These are phyloP conservation scores for Diglossa brunneiventris DNA, from an alignment of 2,113 vertebrate species.

Conservation along the genomic window DNA sequence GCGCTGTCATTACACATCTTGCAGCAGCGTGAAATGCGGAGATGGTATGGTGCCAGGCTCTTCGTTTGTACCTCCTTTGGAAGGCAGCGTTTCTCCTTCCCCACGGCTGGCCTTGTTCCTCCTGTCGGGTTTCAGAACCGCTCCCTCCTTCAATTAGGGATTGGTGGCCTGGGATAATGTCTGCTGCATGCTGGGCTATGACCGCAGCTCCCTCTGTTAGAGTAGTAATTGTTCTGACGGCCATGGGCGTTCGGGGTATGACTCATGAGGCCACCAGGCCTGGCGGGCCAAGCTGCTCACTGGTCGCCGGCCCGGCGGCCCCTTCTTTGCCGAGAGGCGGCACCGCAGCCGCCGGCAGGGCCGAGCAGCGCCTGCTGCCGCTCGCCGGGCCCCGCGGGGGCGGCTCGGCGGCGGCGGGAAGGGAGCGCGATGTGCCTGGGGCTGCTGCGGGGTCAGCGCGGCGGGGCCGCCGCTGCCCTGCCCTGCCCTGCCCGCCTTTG, in stretches of 20 bases:
- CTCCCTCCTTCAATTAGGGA: neutral
- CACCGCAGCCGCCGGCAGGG: neutral
- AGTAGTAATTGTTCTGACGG: neutral
- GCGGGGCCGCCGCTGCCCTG: neutral
- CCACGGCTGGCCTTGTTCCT: neutral
- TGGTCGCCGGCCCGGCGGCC: neutral
- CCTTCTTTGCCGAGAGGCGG: neutral
- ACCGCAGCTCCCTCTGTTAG: neutral
- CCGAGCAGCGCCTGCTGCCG: neutral
- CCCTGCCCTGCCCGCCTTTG: slow-evolving; percentile 19
- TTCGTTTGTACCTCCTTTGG: neutral
- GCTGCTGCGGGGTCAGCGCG: neutral
- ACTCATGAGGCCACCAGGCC: neutral
- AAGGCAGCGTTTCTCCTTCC: neutral
- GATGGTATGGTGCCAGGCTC: neutral
- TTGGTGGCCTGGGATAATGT: neutral
- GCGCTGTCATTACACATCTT: neutral
- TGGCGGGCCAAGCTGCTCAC: neutral
- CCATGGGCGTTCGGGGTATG: neutral
- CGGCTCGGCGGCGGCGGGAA: neutral
- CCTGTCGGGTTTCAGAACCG: neutral
- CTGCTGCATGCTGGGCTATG: neutral
- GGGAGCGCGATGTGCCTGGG: neutral
- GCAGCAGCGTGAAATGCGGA: neutral
- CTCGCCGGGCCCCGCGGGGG: no score